A percentile compares a stretch with the other conserved stretches of the same genome.
phyloP scores from a whole-genome alignment of 2,797 vertebrate genomes.

The Falco columbarius region DNA sequence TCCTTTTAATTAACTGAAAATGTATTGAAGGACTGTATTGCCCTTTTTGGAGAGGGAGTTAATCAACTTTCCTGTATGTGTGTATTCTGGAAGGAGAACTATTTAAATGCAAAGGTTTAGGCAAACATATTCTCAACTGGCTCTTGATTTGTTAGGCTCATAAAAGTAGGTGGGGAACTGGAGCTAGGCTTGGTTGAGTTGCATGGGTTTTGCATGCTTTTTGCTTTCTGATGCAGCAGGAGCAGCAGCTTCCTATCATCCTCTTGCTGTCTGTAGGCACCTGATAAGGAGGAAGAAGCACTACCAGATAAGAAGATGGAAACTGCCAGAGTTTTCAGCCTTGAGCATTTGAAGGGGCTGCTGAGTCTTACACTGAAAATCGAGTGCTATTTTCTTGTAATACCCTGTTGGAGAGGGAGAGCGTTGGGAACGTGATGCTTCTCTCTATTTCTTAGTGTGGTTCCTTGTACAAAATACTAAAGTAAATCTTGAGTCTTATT shows the following conservation, averaged over 20 bases:
- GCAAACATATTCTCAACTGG: not conserved
- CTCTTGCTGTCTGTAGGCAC: not conserved
- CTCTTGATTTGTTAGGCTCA: not conserved
- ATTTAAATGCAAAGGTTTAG: not conserved
- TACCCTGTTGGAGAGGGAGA: not conserved
- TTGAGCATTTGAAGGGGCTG: not conserved
- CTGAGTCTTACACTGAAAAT: not conserved
- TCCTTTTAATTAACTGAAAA: not conserved
- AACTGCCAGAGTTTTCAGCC: not conserved
- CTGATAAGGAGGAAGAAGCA: constrained; percentile 40
- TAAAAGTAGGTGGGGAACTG: not conserved
- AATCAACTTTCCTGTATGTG: not conserved
- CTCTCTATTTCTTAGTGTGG: not conserved
- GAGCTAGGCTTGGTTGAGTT: not conserved
- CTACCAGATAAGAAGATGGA: constrained; percentile 30
- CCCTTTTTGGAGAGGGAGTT: not conserved
- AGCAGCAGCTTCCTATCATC: not conserved
- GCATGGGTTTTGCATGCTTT: not conserved
- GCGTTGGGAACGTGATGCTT: not conserved
- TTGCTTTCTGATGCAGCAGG: not conserved
- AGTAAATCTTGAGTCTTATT: not conserved
- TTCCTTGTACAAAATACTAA: not conserved
- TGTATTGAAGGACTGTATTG: not conserved
- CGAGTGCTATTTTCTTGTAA: not conserved
- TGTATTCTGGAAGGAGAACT: not conserved